phyloP scores from a whole-genome alignment of 2,113 vertebrate species.

The Pogona vitticeps region DNA sequence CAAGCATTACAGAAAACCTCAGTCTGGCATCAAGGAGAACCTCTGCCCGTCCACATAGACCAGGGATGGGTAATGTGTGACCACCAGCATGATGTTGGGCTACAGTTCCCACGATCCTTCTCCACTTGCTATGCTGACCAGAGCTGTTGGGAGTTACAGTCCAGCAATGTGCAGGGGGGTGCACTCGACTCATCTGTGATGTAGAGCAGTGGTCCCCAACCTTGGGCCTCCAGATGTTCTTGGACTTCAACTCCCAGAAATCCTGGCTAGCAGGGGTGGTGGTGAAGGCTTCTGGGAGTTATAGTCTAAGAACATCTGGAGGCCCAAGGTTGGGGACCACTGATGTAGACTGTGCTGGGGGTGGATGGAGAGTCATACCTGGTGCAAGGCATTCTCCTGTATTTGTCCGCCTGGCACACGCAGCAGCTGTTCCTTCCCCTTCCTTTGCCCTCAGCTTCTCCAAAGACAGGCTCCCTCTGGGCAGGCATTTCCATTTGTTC shows the following conservation, averaged over 20 bases:
- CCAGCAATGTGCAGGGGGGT: too few species aligned
- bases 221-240: too few species aligned
- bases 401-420: accelerated
- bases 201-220: too few species aligned
- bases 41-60: neutral
- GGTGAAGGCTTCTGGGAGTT: too few species aligned
- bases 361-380: neutral
- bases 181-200: too few species aligned
- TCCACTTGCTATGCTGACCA: too few species aligned
- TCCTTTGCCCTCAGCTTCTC: conserved; percentile 15
- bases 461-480: conserved; percentile 38
- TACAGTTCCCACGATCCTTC: too few species aligned
- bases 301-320: neutral
- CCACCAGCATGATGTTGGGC: neutral
- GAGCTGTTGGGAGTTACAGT: too few species aligned
- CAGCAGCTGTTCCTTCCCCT: neutral
- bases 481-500: conserved; percentile 47
- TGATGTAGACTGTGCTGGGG: neutral
- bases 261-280: too few species aligned
- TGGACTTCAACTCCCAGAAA: too few species aligned
- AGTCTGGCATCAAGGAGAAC: neutral
- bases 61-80: neutral
- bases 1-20: neutral
- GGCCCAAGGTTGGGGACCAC: too few species aligned
- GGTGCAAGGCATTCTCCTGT: neutral